Evolutionary conservation across 2,888 invertebrate genomes (phyloP), one percentile per base, ranked within the genome.

Genomic region (Eilema sororculum): DNA sequence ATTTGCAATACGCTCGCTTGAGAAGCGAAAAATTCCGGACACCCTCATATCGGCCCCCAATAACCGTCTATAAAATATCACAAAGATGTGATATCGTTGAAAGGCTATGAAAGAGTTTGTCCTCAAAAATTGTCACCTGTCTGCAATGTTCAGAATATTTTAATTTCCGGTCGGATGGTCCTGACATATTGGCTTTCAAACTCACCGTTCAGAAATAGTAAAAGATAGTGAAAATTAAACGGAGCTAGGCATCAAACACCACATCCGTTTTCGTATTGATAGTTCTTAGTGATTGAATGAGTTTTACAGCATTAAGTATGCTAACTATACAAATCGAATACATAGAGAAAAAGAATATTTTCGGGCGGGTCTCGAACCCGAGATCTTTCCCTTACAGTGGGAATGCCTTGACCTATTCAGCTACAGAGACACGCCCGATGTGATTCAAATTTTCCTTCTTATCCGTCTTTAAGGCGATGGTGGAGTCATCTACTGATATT

Each of bases 111-210:
- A 76, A 78, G 62, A 76, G 66, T 75, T 74, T 75, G 71, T 78
- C 71, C 67, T 68, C 73, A 71, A 79, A 80, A 79, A 81, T 81
- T 65, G 69, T 72, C 76, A 74, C 75, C 71, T 78, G 72, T 74
- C 77, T 72, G 73, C 77, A 75, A 78, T 79, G 75, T 82, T 71
- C 73, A 73, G 79, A 84, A 80, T 80, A 84, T 84, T 85, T 86
- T 86, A 87, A 87, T 87, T 86, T 87, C 87, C 87, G 86, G 79
- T 37, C 69, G 72, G 75, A 73, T 76, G 69, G 70, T 67, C 65
- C 71, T 72, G 80, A 78, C 81, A 77, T 80, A 80, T 81, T 80
- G 80, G 67, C 66, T 74, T 77, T 80, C 71, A 72, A 62, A 72
- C 60, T 61, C 71, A 73, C 20, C 66, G 59, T 71, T 76, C 60